Percentiles rank a stretch among this genome's conserved stretches.
Evolutionary conservation across 2,113 vertebrate genomes (phyloP).

Genomic region (Alosa alosa): DNA sequence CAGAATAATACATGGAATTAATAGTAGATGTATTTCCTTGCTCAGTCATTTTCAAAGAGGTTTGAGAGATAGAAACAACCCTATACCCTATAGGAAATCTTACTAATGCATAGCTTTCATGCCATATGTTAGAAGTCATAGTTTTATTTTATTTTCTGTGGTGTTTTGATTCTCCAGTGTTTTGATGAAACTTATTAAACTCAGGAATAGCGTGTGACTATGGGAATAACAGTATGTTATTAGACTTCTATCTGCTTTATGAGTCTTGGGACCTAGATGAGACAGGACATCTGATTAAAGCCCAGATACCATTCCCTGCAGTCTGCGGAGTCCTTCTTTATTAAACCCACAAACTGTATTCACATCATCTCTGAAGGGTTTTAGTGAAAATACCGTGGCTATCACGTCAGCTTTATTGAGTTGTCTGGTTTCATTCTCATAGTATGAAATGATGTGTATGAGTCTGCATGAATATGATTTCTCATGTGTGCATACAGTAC

Average conservation of each 20-base stretch:
- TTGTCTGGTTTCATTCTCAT: background rate
- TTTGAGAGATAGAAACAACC: background rate
- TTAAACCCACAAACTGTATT: background rate
- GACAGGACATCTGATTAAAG: constrained; percentile 12
- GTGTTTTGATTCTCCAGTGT: background rate
- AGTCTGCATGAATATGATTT: background rate
- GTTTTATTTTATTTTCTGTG: background rate
- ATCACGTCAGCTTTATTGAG: background rate
- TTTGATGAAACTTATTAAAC: background rate
- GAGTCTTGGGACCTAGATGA: background rate
- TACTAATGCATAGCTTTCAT: background rate
- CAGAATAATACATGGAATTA: background rate
- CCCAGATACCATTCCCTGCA: background rate
- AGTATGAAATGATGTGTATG: background rate
- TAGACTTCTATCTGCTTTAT: background rate
- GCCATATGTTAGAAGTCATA: background rate
- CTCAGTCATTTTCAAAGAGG: too few species aligned
- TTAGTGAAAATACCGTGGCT: background rate
- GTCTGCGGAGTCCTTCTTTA: background rate
- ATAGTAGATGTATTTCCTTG: background rate
- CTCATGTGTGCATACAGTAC: background rate
- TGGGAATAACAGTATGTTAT: background rate
- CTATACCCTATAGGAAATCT: background rate
- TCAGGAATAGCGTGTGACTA: background rate
- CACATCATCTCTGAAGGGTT: background rate